A percentile compares a stretch with the other conserved stretches of the same genome.
Conservation (phyloP, 1,140 invertebrate genomes). For the Anastrepha obliqua region DNA sequence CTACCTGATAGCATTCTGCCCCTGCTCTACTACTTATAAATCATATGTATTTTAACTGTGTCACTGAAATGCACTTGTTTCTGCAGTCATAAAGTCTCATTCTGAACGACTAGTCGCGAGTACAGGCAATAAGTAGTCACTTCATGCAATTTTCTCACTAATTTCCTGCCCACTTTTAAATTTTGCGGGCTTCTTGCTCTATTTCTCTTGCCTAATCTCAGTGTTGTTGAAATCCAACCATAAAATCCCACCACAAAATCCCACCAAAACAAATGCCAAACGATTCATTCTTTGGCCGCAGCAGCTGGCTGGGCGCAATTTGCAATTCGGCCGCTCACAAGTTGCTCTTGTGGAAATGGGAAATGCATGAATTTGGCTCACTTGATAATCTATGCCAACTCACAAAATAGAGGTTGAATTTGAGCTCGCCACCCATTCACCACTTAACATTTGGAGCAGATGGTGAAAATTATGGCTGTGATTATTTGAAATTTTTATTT, state of each 20-base stretch:
- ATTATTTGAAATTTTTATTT: too few relatives aligned
- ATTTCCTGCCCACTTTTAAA: neutral
- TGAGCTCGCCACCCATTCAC: neutral
- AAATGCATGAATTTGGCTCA: neutral
- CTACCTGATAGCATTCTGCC: neutral
- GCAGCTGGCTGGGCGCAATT: neutral
- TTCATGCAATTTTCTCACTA: neutral
- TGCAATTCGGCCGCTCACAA: neutral
- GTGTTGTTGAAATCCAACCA: too few relatives aligned
- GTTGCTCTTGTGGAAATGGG: neutral
- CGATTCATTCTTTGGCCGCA: neutral
- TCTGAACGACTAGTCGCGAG: too few relatives aligned
- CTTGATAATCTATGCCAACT: neutral
- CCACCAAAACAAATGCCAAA: conserved; percentile 43
- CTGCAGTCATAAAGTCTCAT: too few relatives aligned
- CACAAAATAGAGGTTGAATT: neutral
- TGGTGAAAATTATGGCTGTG: too few relatives aligned
- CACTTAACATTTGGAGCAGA: too few relatives aligned
- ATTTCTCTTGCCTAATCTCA: neutral
- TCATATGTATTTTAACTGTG: too few relatives aligned
- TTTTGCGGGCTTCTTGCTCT: neutral
- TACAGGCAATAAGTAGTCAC: conserved; percentile 7
- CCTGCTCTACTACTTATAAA: too few relatives aligned
- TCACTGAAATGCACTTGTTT: too few relatives aligned
- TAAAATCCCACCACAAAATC: conserved; percentile 3